Evolutionary conservation across 64 coral and sea anemone genomes (phyloP).

Genomic region (Pocillopora damicornis): DNA sequence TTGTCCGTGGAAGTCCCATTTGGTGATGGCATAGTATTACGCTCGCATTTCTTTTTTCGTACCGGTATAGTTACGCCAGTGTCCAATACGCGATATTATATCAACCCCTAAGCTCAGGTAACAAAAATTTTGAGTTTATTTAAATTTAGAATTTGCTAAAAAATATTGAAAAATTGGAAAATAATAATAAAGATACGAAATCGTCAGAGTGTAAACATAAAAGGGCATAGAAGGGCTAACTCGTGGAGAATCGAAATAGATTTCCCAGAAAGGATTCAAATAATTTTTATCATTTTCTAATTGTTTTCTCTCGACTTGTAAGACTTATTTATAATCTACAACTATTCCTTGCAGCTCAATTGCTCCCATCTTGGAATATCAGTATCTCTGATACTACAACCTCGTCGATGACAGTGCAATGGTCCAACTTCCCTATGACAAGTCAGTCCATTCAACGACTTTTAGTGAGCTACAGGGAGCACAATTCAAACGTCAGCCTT

Average conservation of each 20-base stretch:
- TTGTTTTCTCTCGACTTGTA: not conserved
- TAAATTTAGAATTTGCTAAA: not conserved
- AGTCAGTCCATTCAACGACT: not conserved
- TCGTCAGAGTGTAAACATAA: not conserved
- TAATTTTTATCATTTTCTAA: not conserved
- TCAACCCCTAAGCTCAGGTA: not conserved
- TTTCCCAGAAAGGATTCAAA: not conserved
- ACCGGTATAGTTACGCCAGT: constrained; percentile 12
- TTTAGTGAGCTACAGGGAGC: not conserved
- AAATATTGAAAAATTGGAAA: not conserved
- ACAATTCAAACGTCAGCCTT: not conserved
- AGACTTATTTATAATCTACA: not conserved
- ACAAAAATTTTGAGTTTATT: not conserved
- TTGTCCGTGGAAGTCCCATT: constrained; percentile 1
- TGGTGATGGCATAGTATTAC: not conserved
- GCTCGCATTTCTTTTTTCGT: not conserved
- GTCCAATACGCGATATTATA: constrained; percentile 1
- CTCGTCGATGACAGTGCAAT: not conserved
- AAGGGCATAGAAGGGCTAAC: no score
- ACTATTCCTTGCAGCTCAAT: not conserved
- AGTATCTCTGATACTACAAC: not conserved
- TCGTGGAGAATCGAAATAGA: no score
- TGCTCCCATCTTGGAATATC: not conserved
- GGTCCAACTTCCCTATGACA: not conserved
- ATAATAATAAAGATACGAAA: not conserved